Percentiles rank a stretch among this genome's conserved stretches.
Conservation (phyloP, 2,797 vertebrate genomes). For the Myotis vivesi region DNA sequence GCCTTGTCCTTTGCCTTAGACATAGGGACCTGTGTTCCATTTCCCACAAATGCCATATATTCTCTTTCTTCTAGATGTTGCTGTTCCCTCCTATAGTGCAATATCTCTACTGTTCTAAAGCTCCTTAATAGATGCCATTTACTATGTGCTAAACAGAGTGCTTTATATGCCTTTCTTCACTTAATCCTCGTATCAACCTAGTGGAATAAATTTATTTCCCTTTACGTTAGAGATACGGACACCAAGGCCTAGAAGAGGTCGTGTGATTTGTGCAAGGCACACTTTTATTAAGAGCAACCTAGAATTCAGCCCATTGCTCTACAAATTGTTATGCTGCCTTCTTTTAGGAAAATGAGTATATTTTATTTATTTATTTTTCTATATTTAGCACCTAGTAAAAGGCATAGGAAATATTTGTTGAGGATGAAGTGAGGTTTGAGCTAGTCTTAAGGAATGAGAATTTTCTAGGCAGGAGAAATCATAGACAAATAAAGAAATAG, state of each 20-base stretch:
- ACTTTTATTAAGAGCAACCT: neutral
- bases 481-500: neutral
- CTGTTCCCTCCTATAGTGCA: neutral
- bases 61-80: neutral
- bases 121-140: neutral
- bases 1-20: conserved; percentile 14
- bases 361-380: conserved; percentile 27
- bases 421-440: neutral
- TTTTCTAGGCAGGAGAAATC: neutral
- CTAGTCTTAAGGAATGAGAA: conserved; percentile 19
- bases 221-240: neutral
- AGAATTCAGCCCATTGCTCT: neutral
- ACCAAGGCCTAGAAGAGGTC: neutral
- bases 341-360: neutral
- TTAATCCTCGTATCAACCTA: neutral
- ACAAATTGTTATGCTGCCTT: neutral
- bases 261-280: neutral
- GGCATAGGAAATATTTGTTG: conserved; percentile 2
- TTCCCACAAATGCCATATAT: neutral
- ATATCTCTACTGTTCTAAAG: neutral
- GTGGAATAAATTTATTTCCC: neutral
- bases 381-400: neutral
- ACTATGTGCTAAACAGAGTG: neutral
- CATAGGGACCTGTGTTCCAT: neutral
- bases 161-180: neutral